Base-by-base conservation (phyloP, 2,888 invertebrate genomes). In the Cephus sareptanus region DNA sequence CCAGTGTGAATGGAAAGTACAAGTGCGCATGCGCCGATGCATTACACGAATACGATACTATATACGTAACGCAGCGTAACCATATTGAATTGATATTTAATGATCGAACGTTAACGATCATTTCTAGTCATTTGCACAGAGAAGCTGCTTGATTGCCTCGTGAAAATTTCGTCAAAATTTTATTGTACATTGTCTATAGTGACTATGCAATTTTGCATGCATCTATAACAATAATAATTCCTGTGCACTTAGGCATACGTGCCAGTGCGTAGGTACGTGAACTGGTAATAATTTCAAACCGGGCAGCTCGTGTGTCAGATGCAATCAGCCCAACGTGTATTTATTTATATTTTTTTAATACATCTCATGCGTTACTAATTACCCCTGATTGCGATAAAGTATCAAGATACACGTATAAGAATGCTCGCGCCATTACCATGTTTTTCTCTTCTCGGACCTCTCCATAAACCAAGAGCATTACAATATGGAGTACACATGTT, bases 381-480 rank as follows among this genome's bases (percentile, higher is more conserved):
- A 83, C 68, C 80, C 74, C 40, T 80, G 84, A 85, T 84, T 84
- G 85, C 84, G 83, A 85, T 83, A 82, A 82, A 83, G 77, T 81
- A 83, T 83, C 81, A 74, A 80, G 80, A 80, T 77, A 76, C 76
- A 69, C 73, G 71, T 34, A 34, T 75, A 34, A 77, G 70, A 79
- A 74, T 70, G 69, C 70, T 76, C 76, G 35, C 23, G 56, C 56
- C 56, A 56, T 56, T 56, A 56, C 56, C 56, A 56, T 56, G 56
- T 56, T 56, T 56, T 23, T 23, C 56, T 9, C 23, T 56, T 56
- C 56, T 40, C 40, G 15, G 23, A 15, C 15, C 0, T 40, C 40
- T 23, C 56, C 56, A 56, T 56, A 56, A 56, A 56, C 56, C 56
- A 56, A 56, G 23, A 23, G 56, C 56, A 56, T 56, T 56, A 23